Evolutionary conservation across 2,113 vertebrate genomes (phyloP).

Genomic region (Melanocharis versteri): DNA sequence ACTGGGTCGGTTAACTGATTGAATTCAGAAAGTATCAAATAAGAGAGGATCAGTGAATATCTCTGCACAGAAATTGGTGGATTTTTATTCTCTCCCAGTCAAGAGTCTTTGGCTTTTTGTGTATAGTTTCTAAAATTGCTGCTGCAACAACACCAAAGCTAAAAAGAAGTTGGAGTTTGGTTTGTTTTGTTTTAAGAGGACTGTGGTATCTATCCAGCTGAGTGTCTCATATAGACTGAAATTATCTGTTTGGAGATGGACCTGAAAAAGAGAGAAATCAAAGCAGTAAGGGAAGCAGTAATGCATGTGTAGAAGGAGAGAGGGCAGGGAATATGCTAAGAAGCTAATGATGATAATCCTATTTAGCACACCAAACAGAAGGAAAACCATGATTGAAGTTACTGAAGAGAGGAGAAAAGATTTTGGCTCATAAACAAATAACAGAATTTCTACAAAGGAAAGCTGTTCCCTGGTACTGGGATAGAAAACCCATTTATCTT

Average conservation of each 20-base stretch:
- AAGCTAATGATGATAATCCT: constrained; percentile 38
- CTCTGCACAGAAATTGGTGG: not conserved
- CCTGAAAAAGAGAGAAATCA: not conserved
- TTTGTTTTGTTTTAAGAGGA: not conserved
- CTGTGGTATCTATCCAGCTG: not conserved
- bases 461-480: not conserved
- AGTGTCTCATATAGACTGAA: not conserved
- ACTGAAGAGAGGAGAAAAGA: not conserved
- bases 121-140: not conserved
- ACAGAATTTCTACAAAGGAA: not conserved
- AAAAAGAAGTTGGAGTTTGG: not conserved
- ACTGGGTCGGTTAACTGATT: not conserved
- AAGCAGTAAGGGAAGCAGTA: not conserved
- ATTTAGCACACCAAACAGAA: constrained; percentile 7
- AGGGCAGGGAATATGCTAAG: not conserved
- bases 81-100: not conserved
- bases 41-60: not conserved
- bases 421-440: not conserved
- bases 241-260: not conserved
- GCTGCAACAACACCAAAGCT: not conserved
- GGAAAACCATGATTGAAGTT: not conserved
- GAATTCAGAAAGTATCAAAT: not conserved
- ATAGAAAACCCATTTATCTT: not conserved
- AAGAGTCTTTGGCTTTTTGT: not conserved
- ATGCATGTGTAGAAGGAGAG: not conserved